These are phyloP conservation scores for Trachemys scripta DNA, from an alignment of 2,113 vertebrate genomes.

Conservation along the genomic window DNA sequence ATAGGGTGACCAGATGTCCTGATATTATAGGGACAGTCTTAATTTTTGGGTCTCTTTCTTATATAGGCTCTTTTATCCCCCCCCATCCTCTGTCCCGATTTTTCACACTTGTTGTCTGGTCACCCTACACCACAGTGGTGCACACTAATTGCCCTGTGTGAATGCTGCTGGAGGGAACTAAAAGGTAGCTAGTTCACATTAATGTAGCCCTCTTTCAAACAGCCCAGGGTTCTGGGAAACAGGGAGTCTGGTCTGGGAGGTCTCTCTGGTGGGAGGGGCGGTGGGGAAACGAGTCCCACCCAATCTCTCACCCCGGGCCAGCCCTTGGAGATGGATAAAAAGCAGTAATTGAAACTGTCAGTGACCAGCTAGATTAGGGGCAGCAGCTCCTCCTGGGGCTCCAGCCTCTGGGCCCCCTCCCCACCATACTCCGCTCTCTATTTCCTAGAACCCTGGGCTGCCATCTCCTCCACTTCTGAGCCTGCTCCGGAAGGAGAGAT, in stretches of 20 bases:
- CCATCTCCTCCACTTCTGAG: neutral
- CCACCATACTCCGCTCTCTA: no score
- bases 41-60: no score
- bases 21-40: no score
- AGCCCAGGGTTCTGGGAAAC: neutral
- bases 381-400: neutral
- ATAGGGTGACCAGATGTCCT: no score
- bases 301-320: neutral
- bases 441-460: no score
- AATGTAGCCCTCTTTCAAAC: neutral
- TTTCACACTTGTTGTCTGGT: no score
- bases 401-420: neutral
- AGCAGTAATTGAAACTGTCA: neutral
- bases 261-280: neutral
- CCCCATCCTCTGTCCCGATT: no score
- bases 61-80: no score
- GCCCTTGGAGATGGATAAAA: neutral
- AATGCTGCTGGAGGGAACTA: neutral
- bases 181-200: neutral
- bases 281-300: no score
- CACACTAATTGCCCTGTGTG: neutral
- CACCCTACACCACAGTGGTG: neutral
- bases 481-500: neutral
- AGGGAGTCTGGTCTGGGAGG: neutral
- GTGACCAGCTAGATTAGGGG: neutral